Evolutionary conservation across 1,140 invertebrate genomes (phyloP), one percentile per base, ranked within the genome.

Genomic region (Cepaea nemoralis): DNA sequence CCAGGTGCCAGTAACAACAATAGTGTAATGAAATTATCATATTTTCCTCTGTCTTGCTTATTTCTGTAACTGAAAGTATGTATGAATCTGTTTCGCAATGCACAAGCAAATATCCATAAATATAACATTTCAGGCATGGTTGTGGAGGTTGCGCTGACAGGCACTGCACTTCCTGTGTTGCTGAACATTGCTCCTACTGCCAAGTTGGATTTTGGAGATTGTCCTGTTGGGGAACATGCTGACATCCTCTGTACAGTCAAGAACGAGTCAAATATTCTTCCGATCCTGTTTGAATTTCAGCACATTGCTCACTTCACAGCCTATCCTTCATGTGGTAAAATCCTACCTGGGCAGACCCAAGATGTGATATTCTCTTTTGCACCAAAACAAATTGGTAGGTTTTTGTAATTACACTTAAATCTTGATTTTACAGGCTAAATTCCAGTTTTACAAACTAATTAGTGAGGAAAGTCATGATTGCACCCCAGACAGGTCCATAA

Each of bases 301-400:
- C 85, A 87, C 27, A 88, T 91, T 78, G 91, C 91, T 42, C 91
- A 92, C 80, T 92, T 91, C 77, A 87, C 83, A 37, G 84, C 86
- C 12, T 85, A 87, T 66, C 91, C 91, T 50, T 80, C 86, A 14
- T 87, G 86, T 80, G 91, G 91, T 22, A 88, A 87, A 74, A 87
- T 92, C n/a, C 80, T 83, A 55, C 88, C 91, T 31, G 85, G 86
- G 40, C 82, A 86, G 31, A 83, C 85, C 42, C 86, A 89, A 79
- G 89, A 91, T 86, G 86, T 91, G 35, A 88, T 89, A 24, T 89
- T 92, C 77, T 88, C 89, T 37, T 92, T 92, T 85, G 81, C 86
- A 14, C 91, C 91, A 63, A 91, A 89, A 82, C 91, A 92, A 89
- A 88, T 85, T 79, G 90, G 90, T 91, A 81, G 70, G 86, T 87